A percentile compares a stretch with the other conserved stretches of the same genome.
phyloP scores from a whole-genome alignment of 2,797 vertebrate genomes.

The Macrochelys suwanniensis region DNA sequence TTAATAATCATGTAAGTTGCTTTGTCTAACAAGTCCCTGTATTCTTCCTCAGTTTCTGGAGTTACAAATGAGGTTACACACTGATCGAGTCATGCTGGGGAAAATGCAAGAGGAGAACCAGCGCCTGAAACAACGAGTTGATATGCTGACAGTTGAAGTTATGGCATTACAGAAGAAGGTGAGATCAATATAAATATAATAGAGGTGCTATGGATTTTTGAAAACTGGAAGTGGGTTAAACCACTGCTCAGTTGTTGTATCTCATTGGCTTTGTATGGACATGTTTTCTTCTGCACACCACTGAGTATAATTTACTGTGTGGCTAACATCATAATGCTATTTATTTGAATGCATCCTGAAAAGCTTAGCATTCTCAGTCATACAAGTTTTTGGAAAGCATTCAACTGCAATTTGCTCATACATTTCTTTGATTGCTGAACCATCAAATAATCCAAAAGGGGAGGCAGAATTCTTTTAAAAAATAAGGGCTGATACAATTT shows the following conservation, averaged over 20 bases:
- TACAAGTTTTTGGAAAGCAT: conserved; percentile 10
- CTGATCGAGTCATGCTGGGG: conserved; percentile 36
- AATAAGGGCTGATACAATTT: conserved; percentile 14
- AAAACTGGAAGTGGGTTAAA: conserved; percentile 28
- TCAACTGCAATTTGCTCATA: conserved; percentile 1
- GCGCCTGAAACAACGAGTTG: conserved; percentile 6
- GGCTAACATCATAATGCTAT: not conserved
- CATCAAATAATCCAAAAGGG: conserved; percentile 25
- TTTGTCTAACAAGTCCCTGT: conserved; percentile 32
- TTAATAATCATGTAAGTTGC: conserved; percentile 43
- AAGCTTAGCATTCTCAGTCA: conserved; percentile 33
- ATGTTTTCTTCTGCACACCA: rapidly evolving
- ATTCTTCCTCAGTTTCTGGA: conserved; percentile 48
- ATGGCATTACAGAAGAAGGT: conserved; percentile 22
- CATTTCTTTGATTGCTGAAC: not conserved
- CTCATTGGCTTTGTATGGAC: conserved; percentile 8
- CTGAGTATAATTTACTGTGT: not conserved
- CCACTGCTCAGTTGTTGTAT: not conserved
- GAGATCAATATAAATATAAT: conserved; percentile 1
- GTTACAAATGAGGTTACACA: conserved; percentile 31
- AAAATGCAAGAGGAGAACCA: conserved; percentile 43
- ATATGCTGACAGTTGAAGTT: conserved; percentile 10
- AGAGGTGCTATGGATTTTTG: not conserved
- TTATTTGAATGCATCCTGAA: not conserved
- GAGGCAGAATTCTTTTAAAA: not conserved